Base-by-base conservation (phyloP, 2,113 vertebrate species). In the Rhipidura dahli region DNA sequence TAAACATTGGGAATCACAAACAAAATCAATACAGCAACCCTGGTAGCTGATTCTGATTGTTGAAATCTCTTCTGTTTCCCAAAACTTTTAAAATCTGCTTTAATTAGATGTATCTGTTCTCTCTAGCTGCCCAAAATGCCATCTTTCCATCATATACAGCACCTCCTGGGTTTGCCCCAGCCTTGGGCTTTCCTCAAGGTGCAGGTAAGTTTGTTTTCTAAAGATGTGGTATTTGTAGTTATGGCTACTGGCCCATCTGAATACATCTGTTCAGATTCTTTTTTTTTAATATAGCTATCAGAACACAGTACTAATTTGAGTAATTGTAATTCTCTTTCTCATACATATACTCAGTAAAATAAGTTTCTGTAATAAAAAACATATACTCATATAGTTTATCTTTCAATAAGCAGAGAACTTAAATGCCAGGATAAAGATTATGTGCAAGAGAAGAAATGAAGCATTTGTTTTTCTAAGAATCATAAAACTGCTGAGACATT, bases 111-210 rank as follows among this genome's bases (percentile, higher is more conserved):
- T 95, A 9, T 96, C 71, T 76, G 15, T 51, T 87, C 21, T 81
- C 65, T 93, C 35, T 85, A 99, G 98, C 97, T 49, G 94, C 97
- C 82, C 98, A 97, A 73, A 98, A 97, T 69, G 92, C 96, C 37
- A 84, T 98, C 72, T 98, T 98, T 37, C 97, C 98, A 60, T 94
- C 98, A 28, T 98, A 98, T 59, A 61, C 92, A 70, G 98, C 97
- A 57, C 77, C 97, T 94, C 78, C 97, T 96, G 98, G 97, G 51
- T 98, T 98, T 97, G 94, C 71, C 45, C 97, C 98, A 64, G 47
- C 96, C 51, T 75, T 98, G 76, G 95, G 97, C 71, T 98, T 98
- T 96, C 73, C 96, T 95, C 98, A 98, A 83, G 96, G 93, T 95
- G 33, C 97, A 97, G 97, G 98, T 98, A 93, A 97, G 84, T 89